These are phyloP conservation scores for Phoeniculus purpureus DNA, from an alignment of 2,797 vertebrate species.

Conservation along the genomic window DNA sequence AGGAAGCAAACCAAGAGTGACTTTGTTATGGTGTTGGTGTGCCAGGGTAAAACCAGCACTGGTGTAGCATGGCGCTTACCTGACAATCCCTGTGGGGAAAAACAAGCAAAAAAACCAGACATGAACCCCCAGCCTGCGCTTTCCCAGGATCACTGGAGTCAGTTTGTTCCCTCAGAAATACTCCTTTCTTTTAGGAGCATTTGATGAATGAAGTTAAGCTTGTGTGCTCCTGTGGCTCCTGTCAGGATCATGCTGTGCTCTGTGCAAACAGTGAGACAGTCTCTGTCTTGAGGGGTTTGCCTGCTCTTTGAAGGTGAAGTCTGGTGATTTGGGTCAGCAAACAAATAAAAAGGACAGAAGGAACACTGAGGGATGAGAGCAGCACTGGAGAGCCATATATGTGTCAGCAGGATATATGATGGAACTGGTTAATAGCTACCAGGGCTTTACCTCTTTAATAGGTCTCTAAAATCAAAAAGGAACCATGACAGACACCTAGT, in stretches of 20 bases:
- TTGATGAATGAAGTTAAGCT: not conserved
- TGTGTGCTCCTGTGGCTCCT: not conserved
- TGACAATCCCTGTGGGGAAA: not conserved
- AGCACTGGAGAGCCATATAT: not conserved
- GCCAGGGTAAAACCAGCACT: not conserved
- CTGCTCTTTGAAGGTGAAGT: not conserved
- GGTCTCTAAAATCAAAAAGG: not conserved
- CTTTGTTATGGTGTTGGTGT: accelerated
- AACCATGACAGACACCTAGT: not conserved
- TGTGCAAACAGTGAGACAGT: not conserved
- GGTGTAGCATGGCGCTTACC: not conserved
- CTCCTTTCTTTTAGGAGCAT: not conserved
- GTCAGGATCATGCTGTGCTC: not conserved
- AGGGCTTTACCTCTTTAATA: not conserved
- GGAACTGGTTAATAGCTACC: not conserved
- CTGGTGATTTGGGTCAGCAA: not conserved
- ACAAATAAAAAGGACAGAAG: not conserved
- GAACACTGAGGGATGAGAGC: not conserved
- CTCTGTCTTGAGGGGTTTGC: not conserved
- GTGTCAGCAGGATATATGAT: not conserved
- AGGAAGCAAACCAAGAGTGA: not conserved
- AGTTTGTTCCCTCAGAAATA: not conserved
- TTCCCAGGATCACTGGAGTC: not conserved
- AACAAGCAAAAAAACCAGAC: not conserved
- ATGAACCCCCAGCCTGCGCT: not conserved